A percentile compares a stretch with the other conserved stretches of the same genome.
Evolutionary conservation across 2,113 vertebrate species (phyloP).

Genomic region (Puffinus mauretanicus): DNA sequence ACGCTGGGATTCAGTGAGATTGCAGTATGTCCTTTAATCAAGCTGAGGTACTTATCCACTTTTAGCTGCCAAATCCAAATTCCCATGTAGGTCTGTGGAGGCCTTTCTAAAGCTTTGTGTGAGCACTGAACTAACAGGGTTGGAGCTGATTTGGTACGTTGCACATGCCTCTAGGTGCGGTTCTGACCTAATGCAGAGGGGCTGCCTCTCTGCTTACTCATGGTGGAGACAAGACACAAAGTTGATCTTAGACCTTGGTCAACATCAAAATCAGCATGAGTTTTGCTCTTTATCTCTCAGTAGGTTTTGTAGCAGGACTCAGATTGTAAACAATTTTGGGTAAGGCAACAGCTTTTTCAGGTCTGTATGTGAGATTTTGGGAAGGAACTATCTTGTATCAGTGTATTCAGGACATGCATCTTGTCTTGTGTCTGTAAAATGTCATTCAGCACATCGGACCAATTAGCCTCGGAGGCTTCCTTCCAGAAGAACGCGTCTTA

Average conservation of each 20-base stretch:
- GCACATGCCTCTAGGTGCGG: accelerated
- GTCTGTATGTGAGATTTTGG: background rate
- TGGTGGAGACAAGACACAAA: background rate
- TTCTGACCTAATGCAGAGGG: background rate
- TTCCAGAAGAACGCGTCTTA: background rate
- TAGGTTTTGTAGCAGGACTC: background rate
- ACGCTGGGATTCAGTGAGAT: background rate
- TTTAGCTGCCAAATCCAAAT: background rate
- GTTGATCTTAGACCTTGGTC: background rate
- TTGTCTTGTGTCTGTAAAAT: background rate
- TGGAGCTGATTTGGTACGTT: background rate
- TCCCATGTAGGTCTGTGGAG: background rate
- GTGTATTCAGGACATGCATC: background rate
- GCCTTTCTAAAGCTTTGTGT: background rate
- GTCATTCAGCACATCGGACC: background rate
- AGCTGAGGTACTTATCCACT: background rate
- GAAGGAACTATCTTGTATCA: background rate
- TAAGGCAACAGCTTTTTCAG: background rate
- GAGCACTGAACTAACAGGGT: background rate
- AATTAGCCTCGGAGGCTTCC: background rate
- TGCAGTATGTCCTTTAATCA: background rate
- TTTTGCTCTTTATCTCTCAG: background rate
- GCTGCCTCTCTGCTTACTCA: background rate
- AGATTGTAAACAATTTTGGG: background rate
- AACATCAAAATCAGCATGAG: background rate